Conservation (phyloP, 1,140 invertebrate genomes). For the Sogatella furcifera region DNA sequence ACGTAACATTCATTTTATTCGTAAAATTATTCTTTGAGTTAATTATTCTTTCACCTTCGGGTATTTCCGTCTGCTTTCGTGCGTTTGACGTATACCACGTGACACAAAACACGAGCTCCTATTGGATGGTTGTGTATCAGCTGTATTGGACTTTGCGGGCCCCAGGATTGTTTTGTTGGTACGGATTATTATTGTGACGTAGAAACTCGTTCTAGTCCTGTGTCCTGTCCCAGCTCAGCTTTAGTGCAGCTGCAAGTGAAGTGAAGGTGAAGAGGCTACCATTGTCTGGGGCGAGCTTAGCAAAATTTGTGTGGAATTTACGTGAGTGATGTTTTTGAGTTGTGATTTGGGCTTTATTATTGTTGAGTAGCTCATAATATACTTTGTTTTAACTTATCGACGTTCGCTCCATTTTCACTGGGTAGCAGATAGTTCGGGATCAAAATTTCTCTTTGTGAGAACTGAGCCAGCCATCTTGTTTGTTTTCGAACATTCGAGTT, state of each 20-base stretch:
- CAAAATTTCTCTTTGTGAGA: background rate
- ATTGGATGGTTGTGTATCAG: slow-evolving; percentile 4
- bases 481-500: slow-evolving; percentile 3
- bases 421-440: too few species aligned
- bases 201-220: background rate
- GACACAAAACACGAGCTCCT: background rate
- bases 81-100: slow-evolving; percentile 3
- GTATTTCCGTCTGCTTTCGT: slow-evolving; percentile 2
- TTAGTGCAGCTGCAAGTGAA: too few species aligned
- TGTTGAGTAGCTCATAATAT: too few species aligned
- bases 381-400: too few species aligned
- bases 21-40: background rate
- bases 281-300: too few species aligned
- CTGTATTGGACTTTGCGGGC: background rate
- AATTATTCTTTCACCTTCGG: background rate
- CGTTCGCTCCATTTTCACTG: too few species aligned
- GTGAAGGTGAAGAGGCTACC: too few species aligned
- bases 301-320: background rate
- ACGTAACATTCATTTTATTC: background rate
- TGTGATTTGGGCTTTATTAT: background rate
- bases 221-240: too few species aligned
- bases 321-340: background rate
- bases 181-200: background rate
- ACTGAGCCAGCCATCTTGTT: slow-evolving; percentile 1
- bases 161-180: background rate